Percentiles rank a stretch among this genome's conserved stretches.
Conservation (phyloP, 2,888 invertebrate species). For the Aphelenchoides bicaudatus region DNA sequence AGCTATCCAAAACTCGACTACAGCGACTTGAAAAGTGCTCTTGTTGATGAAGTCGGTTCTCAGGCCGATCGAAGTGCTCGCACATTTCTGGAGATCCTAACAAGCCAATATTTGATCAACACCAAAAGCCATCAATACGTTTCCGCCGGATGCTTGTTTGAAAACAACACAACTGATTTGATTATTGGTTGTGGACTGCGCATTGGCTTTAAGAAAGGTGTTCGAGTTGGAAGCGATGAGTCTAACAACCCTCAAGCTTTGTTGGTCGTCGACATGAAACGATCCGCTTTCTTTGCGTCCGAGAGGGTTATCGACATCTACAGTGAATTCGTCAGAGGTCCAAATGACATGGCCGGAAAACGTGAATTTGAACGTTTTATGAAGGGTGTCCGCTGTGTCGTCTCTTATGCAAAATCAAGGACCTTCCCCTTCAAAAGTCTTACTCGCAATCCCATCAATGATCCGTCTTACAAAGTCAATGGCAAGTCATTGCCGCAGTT, state of each 20-base stretch:
- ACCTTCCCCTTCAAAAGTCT: slow-evolving; percentile 20
- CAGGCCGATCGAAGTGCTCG: slow-evolving; percentile 32
- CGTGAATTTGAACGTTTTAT: slow-evolving; percentile 8
- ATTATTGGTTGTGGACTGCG: slow-evolving; percentile 22
- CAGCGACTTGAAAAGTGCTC: slow-evolving; percentile 14
- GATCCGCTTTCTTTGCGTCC: slow-evolving; percentile 14
- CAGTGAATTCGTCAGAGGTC: background rate
- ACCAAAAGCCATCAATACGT: slow-evolving; percentile 26
- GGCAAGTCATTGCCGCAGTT: slow-evolving; percentile 20
- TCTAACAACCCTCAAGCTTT: slow-evolving; percentile 16
- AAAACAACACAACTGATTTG: slow-evolving; percentile 4
- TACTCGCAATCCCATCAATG: slow-evolving; percentile 7
- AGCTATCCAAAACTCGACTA: slow-evolving; percentile 24
- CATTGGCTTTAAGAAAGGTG: slow-evolving; percentile 29
- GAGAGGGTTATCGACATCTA: slow-evolving; percentile 2
- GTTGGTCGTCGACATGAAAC: slow-evolving; percentile 27
- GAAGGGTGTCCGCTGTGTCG: slow-evolving; percentile 28
- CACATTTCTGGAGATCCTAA: slow-evolving; percentile 33
- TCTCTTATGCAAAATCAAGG: slow-evolving; percentile 24
- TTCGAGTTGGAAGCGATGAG: slow-evolving; percentile 29
- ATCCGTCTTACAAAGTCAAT: slow-evolving; percentile 4
- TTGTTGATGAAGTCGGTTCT: background rate
- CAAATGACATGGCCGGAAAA: background rate
- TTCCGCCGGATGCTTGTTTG: slow-evolving; percentile 25
- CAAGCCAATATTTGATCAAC: slow-evolving; percentile 29